Evolutionary conservation across 2,797 vertebrate species (phyloP).

Genomic region (Mallotus villosus): DNA sequence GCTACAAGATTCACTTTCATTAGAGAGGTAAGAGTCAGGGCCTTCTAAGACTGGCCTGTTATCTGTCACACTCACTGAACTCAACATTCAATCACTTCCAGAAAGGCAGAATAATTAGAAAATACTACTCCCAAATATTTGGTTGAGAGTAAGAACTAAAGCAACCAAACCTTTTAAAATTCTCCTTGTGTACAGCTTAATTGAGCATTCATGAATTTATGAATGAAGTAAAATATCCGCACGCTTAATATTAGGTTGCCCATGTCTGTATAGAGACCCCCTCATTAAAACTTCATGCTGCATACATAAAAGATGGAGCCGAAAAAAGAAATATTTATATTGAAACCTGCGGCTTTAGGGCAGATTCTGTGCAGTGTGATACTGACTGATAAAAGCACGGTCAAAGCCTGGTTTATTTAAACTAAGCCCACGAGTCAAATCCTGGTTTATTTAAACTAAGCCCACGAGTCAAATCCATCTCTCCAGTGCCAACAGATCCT

Average conservation of each 20-base stretch:
- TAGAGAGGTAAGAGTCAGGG: no score
- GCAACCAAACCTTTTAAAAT: background rate
- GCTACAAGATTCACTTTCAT: no score
- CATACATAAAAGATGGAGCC: conserved; percentile 34
- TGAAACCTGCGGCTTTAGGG: conserved; percentile 21
- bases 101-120: no score
- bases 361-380: conserved; percentile 17
- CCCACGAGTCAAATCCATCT: background rate
- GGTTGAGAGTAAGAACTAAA: background rate
- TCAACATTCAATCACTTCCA: no score
- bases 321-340: conserved; percentile 34
- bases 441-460: background rate
- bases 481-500: no score
- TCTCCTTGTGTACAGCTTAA: conserved; percentile 8
- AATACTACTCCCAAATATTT: background rate
- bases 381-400: conserved; percentile 5
- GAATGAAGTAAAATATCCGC: no score
- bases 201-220: conserved; percentile 35
- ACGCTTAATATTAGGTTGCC: conserved; percentile 25
- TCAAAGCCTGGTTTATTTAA: conserved; percentile 9
- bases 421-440: no score
- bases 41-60: no score
- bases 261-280: conserved; percentile 29
- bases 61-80: no score
- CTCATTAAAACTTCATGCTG: conserved; percentile 45